A percentile compares a stretch with the other conserved stretches of the same genome.
These are phyloP conservation scores for Sinocyclocheilus maitianheensis DNA, from an alignment of 2,113 vertebrate species.

Conservation along the genomic window DNA sequence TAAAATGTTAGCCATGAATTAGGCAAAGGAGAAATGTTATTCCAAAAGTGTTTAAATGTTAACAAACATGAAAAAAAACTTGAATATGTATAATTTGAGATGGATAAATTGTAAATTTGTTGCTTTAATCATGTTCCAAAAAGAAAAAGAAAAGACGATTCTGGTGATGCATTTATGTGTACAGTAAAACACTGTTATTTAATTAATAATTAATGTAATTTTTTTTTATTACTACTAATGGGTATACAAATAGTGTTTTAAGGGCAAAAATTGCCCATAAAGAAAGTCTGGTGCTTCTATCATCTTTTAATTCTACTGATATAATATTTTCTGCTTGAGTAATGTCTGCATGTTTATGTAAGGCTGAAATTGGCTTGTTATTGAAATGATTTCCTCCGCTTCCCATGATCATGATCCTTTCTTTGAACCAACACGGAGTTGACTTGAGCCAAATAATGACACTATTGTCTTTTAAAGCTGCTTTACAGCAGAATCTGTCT, in stretches of 20 bases:
- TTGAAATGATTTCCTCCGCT: background rate
- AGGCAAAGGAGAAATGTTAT: background rate
- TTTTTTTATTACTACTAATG: too few species aligned
- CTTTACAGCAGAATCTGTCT: too few species aligned
- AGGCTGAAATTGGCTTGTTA: background rate
- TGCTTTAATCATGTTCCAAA: background rate
- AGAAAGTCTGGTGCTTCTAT: background rate
- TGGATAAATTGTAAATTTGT: background rate
- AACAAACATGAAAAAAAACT: background rate
- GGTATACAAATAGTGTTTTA: background rate
- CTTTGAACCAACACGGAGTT: too few species aligned
- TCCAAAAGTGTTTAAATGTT: background rate
- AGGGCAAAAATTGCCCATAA: background rate
- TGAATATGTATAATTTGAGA: background rate
- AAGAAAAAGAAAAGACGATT: background rate
- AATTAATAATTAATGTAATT: too few species aligned
- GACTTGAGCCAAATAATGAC: too few species aligned
- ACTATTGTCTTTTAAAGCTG: too few species aligned
- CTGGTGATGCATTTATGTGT: background rate
- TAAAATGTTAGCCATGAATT: background rate
- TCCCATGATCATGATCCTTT: too few species aligned
- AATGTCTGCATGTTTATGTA: background rate
- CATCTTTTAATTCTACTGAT: background rate
- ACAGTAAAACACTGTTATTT: background rate
- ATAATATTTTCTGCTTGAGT: background rate